Evolutionary conservation across 2,888 invertebrate species (phyloP).

Genomic region (Abrostola triplasia): DNA sequence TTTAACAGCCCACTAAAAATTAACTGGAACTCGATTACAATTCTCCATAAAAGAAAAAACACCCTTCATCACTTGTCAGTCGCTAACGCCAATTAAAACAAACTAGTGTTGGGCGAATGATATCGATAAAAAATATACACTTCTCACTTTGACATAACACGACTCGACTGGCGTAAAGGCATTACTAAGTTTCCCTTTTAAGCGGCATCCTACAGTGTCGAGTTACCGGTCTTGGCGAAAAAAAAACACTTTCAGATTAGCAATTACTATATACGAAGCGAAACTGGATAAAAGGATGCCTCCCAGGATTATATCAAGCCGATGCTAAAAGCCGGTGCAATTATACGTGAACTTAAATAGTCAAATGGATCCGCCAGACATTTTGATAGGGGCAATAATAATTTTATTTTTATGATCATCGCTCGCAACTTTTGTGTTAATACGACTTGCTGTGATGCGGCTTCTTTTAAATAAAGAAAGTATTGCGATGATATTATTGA

Average conservation of each 20-base stretch:
- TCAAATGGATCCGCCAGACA: slow-evolving; percentile 60
- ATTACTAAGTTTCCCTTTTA: slow-evolving; percentile 83
- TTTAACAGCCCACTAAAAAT: slow-evolving; percentile 34
- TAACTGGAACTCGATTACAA: slow-evolving; percentile 22
- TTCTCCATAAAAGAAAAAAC: slow-evolving; percentile 27
- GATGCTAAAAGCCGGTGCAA: slow-evolving; percentile 62
- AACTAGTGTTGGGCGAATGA: slow-evolving; percentile 75
- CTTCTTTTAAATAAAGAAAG: slow-evolving; percentile 40
- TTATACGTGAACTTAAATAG: slow-evolving; percentile 67
- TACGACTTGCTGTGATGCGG: slow-evolving; percentile 46
- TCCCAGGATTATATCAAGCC: slow-evolving; percentile 68
- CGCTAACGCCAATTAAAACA: slow-evolving; percentile 73
- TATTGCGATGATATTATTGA: slow-evolving; percentile 37
- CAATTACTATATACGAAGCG: slow-evolving; percentile 73
- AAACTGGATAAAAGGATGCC: slow-evolving; percentile 71
- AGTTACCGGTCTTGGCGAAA: slow-evolving; percentile 68
- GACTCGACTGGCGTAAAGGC: slow-evolving; percentile 81
- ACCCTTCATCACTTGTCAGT: slow-evolving; percentile 45
- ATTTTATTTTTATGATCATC: slow-evolving; percentile 64
- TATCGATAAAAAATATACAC: slow-evolving; percentile 75
- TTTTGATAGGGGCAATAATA: slow-evolving; percentile 61
- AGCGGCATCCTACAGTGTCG: slow-evolving; percentile 76
- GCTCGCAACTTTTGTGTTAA: slow-evolving; percentile 51
- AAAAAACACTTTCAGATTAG: slow-evolving; percentile 70
- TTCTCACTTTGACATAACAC: slow-evolving; percentile 74